Evolutionary conservation across 2,888 invertebrate species (phyloP).

Genomic region (Aporophyla lueneburgensis): DNA sequence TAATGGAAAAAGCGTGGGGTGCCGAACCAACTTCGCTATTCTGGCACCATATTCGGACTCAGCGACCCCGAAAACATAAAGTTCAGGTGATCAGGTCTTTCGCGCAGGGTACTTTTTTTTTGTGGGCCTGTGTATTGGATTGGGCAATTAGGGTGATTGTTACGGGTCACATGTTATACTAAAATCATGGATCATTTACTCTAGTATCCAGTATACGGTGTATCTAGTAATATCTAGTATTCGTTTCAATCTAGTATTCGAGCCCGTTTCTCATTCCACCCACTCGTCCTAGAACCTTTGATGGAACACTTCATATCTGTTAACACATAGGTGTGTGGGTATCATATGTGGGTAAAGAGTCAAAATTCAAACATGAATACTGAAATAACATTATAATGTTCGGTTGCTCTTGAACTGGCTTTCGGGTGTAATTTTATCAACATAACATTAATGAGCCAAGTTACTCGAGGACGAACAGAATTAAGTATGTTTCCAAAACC

Average conservation of each 20-base stretch:
- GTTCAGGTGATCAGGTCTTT: too few relatives aligned
- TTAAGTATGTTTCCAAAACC: slow-evolving; percentile 52
- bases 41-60: too few relatives aligned
- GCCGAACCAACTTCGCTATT: too few relatives aligned
- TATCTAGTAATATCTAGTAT: neutral
- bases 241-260: neutral
- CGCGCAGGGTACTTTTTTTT: too few relatives aligned
- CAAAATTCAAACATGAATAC: slow-evolving; percentile 10
- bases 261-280: slow-evolving; percentile 11
- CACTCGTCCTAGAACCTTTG: neutral
- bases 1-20: too few relatives aligned
- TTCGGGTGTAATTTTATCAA: slow-evolving; percentile 42
- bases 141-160: too few relatives aligned
- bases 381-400: slow-evolving; percentile 8
- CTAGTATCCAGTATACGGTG: too few relatives aligned
- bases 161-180: neutral
- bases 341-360: neutral
- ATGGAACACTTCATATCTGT: neutral
- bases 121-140: too few relatives aligned
- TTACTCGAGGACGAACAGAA: slow-evolving; percentile 40
- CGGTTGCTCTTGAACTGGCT: slow-evolving; percentile 40
- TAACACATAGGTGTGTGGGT: neutral
- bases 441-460: slow-evolving; percentile 46
- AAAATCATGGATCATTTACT: too few relatives aligned
- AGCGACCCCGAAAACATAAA: too few relatives aligned